Base-by-base conservation (phyloP, 2,113 vertebrate genomes). In the Isichthys henryi region DNA sequence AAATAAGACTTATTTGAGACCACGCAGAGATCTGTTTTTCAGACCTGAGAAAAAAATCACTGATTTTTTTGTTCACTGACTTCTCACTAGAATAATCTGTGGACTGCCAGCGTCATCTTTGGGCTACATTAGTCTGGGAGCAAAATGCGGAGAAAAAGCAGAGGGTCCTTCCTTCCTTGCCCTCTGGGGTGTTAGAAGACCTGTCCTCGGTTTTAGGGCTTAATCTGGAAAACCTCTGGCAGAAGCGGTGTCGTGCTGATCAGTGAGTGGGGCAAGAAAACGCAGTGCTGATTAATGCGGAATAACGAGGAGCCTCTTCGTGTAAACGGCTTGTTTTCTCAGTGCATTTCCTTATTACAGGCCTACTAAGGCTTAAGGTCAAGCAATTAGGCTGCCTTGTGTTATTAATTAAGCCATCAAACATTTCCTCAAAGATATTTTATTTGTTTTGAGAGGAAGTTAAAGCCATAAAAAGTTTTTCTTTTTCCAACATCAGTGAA, bases 361-460 rank as follows among this genome's bases (percentile, higher is more conserved):
- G 77, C 23, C 43, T 48, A 86, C 11, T 66, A 86, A 50, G 31
- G 83, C 53, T 86, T 66, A 58, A 89, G 50, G 77, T 89, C 50
- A 89, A 85, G 53, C 74, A 74, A 80, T 89, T 89, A 89, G 80
- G 50, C 23, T 35, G 82, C 88, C 80, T 85, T 56, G 31, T 89
- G 88, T 82, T 89, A 48, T 84, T 89, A 82, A 43, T 85, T 89
- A 89, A 84, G 80, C 88, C 77, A 85, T 89, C 84, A 84, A 53
- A 84, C 52, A 85, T 85, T 62, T 85, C 80, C 88, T 89, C 56
- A 82, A 86, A 83, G 35, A 49, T 86, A 62, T 89, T 89, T 66
- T 31, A 89, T 89, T 53, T 89, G 70, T 89, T 89, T 88, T 89
- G 48, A 50, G 49, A 50, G 74, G 74, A 82, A n/a, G 88, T 89